Base-by-base conservation (phyloP, 2,888 invertebrate species). In the Cremastobaeus sp. region DNA sequence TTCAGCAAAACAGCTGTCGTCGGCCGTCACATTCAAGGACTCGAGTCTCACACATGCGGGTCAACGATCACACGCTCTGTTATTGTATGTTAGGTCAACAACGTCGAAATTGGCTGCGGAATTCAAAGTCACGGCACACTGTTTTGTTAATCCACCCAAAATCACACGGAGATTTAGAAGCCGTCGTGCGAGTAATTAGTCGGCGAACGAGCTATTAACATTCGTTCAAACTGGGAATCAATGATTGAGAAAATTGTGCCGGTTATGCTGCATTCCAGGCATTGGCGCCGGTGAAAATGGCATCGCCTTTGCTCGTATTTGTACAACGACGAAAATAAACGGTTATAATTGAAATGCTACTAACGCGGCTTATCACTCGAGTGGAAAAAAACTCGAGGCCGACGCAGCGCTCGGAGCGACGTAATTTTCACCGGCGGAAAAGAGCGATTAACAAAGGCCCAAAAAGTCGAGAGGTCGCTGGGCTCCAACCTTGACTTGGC, bases 401-500 rank as follows among this genome's bases (percentile, higher is more conserved):
- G n/a, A n/a, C n/a, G n/a, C n/a, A n/a, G n/a, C n/a, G n/a, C n/a
- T n/a, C 21, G 17, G 15, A 15, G 17, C 32, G 32, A 17, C n/a
- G 30, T 4, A 17, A 47, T 55, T 65, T 25, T 25, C 25, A 25
- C 5, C 25, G 25, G 5, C 8, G 25, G 8, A n/a, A n/a, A n/a
- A n/a, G n/a, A n/a, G n/a, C 8, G 25, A 54, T 48, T 25, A 21
- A 8, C 28, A 43, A 43, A 25, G 20, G 9, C 2, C 14, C 1
- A 21, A 62, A 55, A 70, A 41, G 20, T 11, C 18, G 32, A 20
- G 45, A 54, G 37, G 41, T 50, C 32, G 37, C 50, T 50, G 28
- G 30, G 34, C 34, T 78, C 85, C 82, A 86, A 91, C 91, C 91
- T 92, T 92, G 70, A 90, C 90, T 89, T 92, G 92, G 76, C 92